These are phyloP conservation scores for Cryptotermes secundus DNA, from an alignment of 1,140 invertebrate genomes.

Conservation along the genomic window DNA sequence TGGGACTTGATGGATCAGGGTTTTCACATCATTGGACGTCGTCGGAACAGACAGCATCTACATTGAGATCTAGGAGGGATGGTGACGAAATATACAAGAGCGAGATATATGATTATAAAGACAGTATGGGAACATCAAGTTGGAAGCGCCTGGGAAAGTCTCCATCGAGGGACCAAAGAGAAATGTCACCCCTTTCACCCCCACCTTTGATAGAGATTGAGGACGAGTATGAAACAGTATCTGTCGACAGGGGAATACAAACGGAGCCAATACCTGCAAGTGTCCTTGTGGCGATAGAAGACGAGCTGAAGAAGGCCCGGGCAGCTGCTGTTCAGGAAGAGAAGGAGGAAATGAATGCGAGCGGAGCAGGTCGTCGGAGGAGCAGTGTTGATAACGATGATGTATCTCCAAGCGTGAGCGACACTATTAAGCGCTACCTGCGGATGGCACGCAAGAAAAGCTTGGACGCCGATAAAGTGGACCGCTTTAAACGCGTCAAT, in stretches of 20 bases:
- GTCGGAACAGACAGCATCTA: conserved; percentile 7
- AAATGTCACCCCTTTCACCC: conserved; percentile 45
- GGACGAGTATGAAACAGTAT: conserved; percentile 54
- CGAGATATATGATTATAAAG: neutral
- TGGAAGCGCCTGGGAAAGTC: neutral
- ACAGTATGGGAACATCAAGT: neutral
- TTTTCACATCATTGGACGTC: conserved; percentile 39
- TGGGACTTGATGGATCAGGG: conserved; percentile 32
- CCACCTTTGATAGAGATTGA: conserved; percentile 69
- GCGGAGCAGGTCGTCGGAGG: conserved; percentile 41
- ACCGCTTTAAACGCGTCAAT: conserved; percentile 83
- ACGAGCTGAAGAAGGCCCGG: conserved; percentile 42
- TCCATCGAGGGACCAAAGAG: neutral
- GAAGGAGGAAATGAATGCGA: neutral
- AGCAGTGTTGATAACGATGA: conserved; percentile 76
- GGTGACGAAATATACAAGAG: neutral
- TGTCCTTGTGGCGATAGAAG: conserved; percentile 53
- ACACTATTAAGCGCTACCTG: conserved; percentile 80
- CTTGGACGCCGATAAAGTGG: conserved; percentile 73
- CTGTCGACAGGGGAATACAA: conserved; percentile 55
- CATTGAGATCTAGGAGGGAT: neutral
- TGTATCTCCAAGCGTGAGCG: conserved; percentile 79
- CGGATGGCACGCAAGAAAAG: conserved; percentile 84
- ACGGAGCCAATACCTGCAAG: conserved; percentile 59
- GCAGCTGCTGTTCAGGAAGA: neutral